These are phyloP conservation scores for Callorhinus ursinus DNA, from an alignment of 2,113 vertebrate species.

Conservation along the genomic window DNA sequence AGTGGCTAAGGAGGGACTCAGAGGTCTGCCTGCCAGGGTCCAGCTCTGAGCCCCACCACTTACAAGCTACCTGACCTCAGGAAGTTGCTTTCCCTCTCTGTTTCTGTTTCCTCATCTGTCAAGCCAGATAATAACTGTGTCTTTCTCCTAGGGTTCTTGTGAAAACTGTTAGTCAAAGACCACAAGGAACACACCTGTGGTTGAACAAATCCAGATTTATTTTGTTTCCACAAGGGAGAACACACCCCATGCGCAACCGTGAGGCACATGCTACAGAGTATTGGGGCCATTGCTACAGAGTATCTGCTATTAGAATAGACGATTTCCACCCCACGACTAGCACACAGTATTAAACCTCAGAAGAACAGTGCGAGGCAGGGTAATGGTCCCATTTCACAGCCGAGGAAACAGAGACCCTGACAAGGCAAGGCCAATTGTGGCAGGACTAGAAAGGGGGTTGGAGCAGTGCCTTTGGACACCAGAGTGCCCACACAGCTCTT, in stretches of 20 bases:
- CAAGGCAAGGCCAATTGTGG: background rate
- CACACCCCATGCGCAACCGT: no score
- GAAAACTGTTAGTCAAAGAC: background rate
- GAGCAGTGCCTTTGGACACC: background rate
- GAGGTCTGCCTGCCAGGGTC: background rate
- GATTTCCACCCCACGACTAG: no score
- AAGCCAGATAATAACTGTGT: background rate
- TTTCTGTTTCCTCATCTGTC: background rate
- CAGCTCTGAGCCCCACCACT: background rate
- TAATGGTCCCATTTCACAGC: background rate
- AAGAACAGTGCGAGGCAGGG: background rate
- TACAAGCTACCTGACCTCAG: background rate
- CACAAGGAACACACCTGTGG: background rate
- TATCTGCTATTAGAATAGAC: background rate
- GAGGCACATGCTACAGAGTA: no score
- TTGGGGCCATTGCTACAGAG: background rate
- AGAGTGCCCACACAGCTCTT: background rate
- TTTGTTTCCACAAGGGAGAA: background rate
- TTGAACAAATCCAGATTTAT: background rate
- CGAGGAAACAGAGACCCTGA: background rate
- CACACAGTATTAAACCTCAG: background rate
- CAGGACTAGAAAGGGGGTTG: background rate
- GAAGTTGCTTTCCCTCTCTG: background rate
- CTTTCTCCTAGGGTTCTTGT: background rate
- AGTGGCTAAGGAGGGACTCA: background rate